A percentile compares a stretch with the other conserved stretches of the same genome.
Evolutionary conservation across 2,797 vertebrate genomes (phyloP).

Genomic region (Gymnoscopelus braueri): DNA sequence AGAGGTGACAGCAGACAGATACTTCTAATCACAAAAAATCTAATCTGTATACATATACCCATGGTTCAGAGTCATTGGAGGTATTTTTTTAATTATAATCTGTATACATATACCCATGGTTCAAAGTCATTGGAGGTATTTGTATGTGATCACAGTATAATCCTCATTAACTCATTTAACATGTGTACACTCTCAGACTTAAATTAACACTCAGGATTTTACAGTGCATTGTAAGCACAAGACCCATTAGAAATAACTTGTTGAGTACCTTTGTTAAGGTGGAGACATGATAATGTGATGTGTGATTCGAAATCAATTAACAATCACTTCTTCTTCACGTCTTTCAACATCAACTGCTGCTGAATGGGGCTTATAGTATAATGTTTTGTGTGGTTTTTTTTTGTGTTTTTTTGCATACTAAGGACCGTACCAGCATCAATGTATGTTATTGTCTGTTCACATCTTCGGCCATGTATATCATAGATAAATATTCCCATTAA

Average conservation of each 20-base stretch:
- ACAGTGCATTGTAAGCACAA: too few relatives aligned
- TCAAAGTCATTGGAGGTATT: too few relatives aligned
- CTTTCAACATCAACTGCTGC: neutral
- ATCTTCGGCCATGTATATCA: too few relatives aligned
- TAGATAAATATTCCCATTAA: too few relatives aligned
- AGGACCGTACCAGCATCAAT: too few relatives aligned
- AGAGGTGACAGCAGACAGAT: conserved; percentile 2
- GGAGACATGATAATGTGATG: neutral
- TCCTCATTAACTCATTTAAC: neutral
- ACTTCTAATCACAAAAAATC: too few relatives aligned
- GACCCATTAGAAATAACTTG: neutral
- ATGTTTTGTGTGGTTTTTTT: neutral
- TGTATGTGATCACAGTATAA: neutral
- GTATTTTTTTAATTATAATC: neutral
- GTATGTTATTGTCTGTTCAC: too few relatives aligned
- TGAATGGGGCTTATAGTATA: neutral
- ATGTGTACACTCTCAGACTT: neutral
- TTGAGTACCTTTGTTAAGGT: neutral
- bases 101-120: neutral
- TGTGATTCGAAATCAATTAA: neutral
- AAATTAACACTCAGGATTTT: too few relatives aligned
- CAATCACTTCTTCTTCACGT: neutral
- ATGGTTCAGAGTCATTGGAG: too few relatives aligned
- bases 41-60: neutral
- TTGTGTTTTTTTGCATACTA: too few relatives aligned